phyloP scores from a whole-genome alignment of 2,888 invertebrate species.

The Pocota personata region DNA sequence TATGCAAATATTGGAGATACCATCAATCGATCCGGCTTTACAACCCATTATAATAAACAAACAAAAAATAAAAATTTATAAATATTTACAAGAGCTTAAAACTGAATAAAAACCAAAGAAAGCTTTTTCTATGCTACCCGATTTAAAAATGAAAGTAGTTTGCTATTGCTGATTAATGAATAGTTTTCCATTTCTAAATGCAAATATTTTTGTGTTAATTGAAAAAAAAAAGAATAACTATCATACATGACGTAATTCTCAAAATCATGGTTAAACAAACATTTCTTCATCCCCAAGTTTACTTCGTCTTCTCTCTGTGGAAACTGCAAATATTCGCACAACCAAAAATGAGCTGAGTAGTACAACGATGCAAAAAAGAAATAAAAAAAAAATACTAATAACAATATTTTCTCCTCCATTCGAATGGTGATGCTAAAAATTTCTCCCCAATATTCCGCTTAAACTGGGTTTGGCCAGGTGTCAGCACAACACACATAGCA shows the following conservation, averaged over 20 bases:
- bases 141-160: constrained; percentile 19
- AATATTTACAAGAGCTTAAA: background rate
- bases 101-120: background rate
- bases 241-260: constrained; percentile 22
- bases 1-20: background rate
- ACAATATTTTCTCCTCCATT: constrained; percentile 20
- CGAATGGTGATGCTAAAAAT: constrained; percentile 47
- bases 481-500: background rate
- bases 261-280: constrained; percentile 29
- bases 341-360: background rate
- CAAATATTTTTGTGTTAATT: background rate
- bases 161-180: background rate
- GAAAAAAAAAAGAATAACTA: background rate
- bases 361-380: background rate
- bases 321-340: constrained; percentile 13
- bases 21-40: background rate
- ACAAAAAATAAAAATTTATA: background rate
- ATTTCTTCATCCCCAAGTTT: constrained; percentile 8
- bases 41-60: background rate
- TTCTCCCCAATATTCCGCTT: constrained; percentile 32
- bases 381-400: background rate
- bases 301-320: background rate
- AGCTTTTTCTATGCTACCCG: background rate
- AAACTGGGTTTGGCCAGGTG: constrained; percentile 50
- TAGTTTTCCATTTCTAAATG: background rate